Conservation (phyloP, 1,140 invertebrate species). For the Zaprionus vittiger region DNA sequence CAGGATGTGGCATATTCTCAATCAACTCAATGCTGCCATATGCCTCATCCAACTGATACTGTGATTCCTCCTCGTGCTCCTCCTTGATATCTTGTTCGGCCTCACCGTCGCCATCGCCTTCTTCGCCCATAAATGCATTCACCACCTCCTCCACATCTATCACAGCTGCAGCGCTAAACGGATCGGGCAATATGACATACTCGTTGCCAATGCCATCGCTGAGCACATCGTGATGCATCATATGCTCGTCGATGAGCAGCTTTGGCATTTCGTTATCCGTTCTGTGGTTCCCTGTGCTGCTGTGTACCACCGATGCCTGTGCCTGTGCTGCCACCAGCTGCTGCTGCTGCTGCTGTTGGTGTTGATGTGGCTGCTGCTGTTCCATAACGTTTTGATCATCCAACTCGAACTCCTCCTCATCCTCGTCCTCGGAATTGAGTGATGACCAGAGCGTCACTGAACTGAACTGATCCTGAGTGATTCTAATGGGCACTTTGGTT, state of each 20-base stretch:
- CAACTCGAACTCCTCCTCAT: conserved; percentile 63
- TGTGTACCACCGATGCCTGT: background rate
- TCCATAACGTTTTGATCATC: conserved; percentile 33
- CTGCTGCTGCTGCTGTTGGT: background rate
- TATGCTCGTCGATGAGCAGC: conserved; percentile 68
- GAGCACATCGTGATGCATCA: conserved; percentile 68
- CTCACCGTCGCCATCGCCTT: conserved; percentile 9
- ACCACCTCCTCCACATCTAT: conserved; percentile 76
- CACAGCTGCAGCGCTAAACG: conserved; percentile 67
- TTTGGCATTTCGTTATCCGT: conserved; percentile 52
- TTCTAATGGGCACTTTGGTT: conserved; percentile 75
- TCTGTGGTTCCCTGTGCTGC: conserved; percentile 1
- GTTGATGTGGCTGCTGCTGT: background rate
- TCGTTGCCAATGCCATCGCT: conserved; percentile 75
- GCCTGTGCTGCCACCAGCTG: background rate
- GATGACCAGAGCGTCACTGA: conserved; percentile 70
- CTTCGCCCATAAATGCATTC: conserved; percentile 69
- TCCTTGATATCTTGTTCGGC: conserved; percentile 38
- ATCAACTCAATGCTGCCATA: conserved; percentile 71
- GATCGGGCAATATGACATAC: conserved; percentile 76
- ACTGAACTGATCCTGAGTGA: conserved; percentile 75
- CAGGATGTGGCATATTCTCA: conserved; percentile 73
- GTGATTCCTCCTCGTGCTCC: conserved; percentile 60
- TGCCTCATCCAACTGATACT: conserved; percentile 68
- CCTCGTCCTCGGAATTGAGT: conserved; percentile 70